Conservation (phyloP, 2,113 vertebrate species). For the Melospiza georgiana region DNA sequence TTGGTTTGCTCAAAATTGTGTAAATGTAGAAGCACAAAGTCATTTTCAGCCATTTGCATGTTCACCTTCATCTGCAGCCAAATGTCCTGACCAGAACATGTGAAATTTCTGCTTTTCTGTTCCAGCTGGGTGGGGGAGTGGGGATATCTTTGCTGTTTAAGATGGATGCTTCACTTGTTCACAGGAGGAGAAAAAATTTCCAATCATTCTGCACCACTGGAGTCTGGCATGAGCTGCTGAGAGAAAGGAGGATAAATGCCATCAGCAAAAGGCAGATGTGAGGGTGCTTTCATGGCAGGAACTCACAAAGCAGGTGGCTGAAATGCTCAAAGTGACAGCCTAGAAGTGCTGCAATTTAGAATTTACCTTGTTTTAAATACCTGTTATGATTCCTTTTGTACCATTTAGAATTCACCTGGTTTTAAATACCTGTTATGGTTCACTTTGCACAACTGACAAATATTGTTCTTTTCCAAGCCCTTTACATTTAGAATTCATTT, state of each 20-base stretch:
- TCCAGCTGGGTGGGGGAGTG: not conserved
- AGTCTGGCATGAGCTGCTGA: slow-evolving; percentile 38
- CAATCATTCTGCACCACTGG: slow-evolving; percentile 65
- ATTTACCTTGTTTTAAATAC: not conserved
- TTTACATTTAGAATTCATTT: not conserved
- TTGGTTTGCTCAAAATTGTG: not conserved
- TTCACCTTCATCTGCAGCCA: not conserved
- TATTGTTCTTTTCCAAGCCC: not conserved
- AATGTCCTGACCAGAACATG: not conserved
- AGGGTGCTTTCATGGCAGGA: not conserved
- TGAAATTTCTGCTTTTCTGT: not conserved
- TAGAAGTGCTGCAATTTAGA: not conserved
- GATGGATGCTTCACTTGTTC: slow-evolving; percentile 51
- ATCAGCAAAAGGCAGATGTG: slow-evolving; percentile 10
- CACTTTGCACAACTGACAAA: not conserved
- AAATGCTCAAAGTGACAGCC: not conserved
- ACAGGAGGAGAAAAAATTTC: slow-evolving; percentile 63
- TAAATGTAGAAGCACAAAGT: not conserved
- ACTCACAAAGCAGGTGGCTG: not conserved
- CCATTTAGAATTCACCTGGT: not conserved
- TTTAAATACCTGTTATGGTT: not conserved
- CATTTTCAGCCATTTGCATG: not conserved
- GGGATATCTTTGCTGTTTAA: not conserved
- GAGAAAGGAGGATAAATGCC: slow-evolving; percentile 37
- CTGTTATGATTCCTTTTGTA: not conserved